Evolutionary conservation across 2,888 invertebrate genomes (phyloP), one percentile per base, ranked within the genome.

Genomic region (Drosophila planitibia): DNA sequence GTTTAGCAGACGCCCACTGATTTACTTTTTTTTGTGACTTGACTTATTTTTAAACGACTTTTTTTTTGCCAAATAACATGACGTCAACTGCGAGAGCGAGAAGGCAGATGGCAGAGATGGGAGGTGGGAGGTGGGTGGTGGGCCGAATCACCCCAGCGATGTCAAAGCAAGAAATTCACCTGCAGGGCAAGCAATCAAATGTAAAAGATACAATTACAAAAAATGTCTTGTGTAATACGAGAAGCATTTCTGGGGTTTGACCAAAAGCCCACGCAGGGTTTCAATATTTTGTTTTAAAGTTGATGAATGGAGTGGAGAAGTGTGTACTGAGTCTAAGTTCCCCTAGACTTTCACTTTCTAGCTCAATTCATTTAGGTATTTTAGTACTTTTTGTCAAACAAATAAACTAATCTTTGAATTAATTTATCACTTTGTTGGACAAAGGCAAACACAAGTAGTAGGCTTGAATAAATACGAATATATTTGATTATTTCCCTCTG

Each of bases 151-250:
- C 41, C 49, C 22, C 25, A 25, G 72, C 12, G 39, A 69, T 63
- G 66, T 81, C 63, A 76, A 79, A 81, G 74, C 22, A 39, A 72
- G 52, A 65, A 77, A 75, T 61, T 75, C 71, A 70, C 80, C 83
- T 77, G 70, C 51, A 71, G 83, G 82, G 74, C 79, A 85, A 82
- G 81, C 86, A 90, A 87, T 87, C 87, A 84, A 89, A 90, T 82
- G 68, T 61, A 80, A 90, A 84, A 76, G 84, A 82, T 90, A 83
- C 79, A 75, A 74, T 86, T 86, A 75, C 87, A 86, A 82, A 47
- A 82, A 81, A 83, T 74, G 73, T 44, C 2, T 73, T 82, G 53
- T 73, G 84, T 82, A 89, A 89, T 39, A 32, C 49, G 89, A 90
- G 78, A 87, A 63, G 62, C 55, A 68, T 54, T 67, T 71, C 58